These are phyloP conservation scores for Pollachius pollachius DNA, from an alignment of 2,113 vertebrate genomes.

Conservation along the genomic window DNA sequence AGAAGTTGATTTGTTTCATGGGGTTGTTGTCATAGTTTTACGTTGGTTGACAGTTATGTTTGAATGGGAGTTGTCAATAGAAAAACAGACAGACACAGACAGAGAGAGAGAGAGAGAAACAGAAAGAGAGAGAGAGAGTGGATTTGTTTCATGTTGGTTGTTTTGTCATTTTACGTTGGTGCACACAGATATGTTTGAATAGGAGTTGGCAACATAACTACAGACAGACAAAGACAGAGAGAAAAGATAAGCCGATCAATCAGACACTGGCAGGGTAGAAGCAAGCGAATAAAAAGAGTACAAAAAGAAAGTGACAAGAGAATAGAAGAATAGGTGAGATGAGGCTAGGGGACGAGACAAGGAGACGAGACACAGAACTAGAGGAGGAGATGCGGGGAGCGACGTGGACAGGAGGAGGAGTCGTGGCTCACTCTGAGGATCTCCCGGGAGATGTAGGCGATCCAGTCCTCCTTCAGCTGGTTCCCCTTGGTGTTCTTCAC, in stretches of 20 bases:
- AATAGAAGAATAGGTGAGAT: background rate
- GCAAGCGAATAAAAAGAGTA: background rate
- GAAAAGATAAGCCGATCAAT: too few relatives aligned
- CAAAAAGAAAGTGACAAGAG: background rate
- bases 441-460: conserved; percentile 76
- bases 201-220: too few relatives aligned
- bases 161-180: too few relatives aligned
- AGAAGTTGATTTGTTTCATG: background rate
- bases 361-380: background rate
- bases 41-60: too few relatives aligned
- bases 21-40: too few relatives aligned
- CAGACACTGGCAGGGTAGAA: background rate
- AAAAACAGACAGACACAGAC: too few relatives aligned
- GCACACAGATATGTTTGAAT: too few relatives aligned
- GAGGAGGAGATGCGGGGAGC: too few relatives aligned
- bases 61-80: too few relatives aligned
- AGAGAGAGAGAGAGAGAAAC: background rate
- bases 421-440: conserved; percentile 66
- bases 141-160: too few relatives aligned
- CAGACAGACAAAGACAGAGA: too few relatives aligned
- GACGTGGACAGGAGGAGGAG: background rate
- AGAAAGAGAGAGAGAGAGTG: background rate
- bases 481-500: conserved; percentile 80
- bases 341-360: background rate
- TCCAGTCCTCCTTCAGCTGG: conserved; percentile 77